A percentile compares a stretch with the other conserved stretches of the same genome.
These are phyloP conservation scores for Tinea pellionella DNA, from an alignment of 2,888 invertebrate species.

Conservation along the genomic window DNA sequence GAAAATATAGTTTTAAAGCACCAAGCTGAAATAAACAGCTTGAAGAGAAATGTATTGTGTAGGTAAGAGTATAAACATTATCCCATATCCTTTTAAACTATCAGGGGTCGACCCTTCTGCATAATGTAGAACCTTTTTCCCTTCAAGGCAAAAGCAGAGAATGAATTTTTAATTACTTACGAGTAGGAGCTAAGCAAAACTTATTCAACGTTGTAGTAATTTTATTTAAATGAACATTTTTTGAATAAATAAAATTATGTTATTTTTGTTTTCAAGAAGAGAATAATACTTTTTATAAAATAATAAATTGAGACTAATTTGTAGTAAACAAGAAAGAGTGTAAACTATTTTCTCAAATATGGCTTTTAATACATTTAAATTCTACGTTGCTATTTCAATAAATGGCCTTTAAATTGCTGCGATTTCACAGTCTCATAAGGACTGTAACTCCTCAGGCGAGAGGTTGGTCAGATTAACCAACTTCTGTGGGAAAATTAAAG, in stretches of 20 bases:
- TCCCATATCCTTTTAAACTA: background rate
- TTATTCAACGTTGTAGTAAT: too few relatives aligned
- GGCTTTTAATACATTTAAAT: background rate
- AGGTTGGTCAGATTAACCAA: conserved; percentile 26
- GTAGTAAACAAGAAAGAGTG: too few relatives aligned
- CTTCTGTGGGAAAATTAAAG: conserved; percentile 30
- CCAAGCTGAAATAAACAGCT: background rate
- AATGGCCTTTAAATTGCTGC: background rate
- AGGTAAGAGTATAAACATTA: too few relatives aligned
- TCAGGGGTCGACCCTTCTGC: background rate
- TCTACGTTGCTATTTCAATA: background rate
- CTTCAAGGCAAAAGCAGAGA: background rate
- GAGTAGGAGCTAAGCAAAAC: background rate
- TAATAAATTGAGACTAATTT: too few relatives aligned
- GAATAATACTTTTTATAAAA: too few relatives aligned
- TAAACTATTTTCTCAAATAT: too few relatives aligned
- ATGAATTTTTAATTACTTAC: background rate
- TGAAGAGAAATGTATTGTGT: background rate
- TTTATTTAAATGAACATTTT: too few relatives aligned
- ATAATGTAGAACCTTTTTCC: background rate
- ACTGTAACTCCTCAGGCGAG: conserved; percentile 17
- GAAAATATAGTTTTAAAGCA: too few relatives aligned
- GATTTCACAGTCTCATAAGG: conserved; percentile 14
- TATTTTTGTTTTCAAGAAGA: too few relatives aligned
- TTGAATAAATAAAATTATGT: too few relatives aligned